Conservation (phyloP, 2,113 vertebrate genomes). For the Campylomormyrus tamandua region DNA sequence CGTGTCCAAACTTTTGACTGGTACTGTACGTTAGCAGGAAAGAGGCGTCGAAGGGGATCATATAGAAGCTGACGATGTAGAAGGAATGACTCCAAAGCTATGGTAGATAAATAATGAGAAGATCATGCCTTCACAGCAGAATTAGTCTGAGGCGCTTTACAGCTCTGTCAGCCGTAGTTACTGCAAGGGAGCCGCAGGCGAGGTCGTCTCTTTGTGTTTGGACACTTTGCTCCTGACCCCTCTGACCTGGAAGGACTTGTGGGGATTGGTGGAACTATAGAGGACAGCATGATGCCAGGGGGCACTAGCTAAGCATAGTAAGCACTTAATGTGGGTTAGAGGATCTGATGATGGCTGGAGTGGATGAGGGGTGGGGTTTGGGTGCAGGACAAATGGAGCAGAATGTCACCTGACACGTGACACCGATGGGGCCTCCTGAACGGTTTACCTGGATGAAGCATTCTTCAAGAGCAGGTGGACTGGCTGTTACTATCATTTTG, state of each 20-base stretch:
- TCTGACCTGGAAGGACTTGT: neutral
- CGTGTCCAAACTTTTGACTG: neutral
- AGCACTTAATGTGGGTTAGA: slow-evolving; percentile 54
- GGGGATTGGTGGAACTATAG: neutral
- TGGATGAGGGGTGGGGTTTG: slow-evolving; percentile 34
- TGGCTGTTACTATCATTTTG: neutral
- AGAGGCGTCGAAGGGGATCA: neutral
- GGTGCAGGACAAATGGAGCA: slow-evolving; percentile 38
- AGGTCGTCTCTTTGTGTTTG: neutral
- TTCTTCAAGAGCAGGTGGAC: neutral
- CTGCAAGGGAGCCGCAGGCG: neutral
- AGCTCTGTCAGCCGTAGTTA: neutral
- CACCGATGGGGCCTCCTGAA: neutral
- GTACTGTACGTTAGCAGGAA: neutral
- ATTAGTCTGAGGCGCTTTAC: neutral
- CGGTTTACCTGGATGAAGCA: neutral
- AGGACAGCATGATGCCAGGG: slow-evolving; percentile 18
- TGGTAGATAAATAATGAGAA: neutral
- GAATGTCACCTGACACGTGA: neutral
- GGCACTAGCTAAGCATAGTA: slow-evolving; percentile 42
- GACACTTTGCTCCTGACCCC: neutral
- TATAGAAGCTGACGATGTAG: neutral
- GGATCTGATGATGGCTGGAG: slow-evolving; percentile 50
- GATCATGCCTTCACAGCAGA: neutral
- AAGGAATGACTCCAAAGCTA: neutral